These are phyloP conservation scores for Caenorhabditis sp. DNA, from an alignment of 2,888 invertebrate genomes.

Conservation along the genomic window DNA sequence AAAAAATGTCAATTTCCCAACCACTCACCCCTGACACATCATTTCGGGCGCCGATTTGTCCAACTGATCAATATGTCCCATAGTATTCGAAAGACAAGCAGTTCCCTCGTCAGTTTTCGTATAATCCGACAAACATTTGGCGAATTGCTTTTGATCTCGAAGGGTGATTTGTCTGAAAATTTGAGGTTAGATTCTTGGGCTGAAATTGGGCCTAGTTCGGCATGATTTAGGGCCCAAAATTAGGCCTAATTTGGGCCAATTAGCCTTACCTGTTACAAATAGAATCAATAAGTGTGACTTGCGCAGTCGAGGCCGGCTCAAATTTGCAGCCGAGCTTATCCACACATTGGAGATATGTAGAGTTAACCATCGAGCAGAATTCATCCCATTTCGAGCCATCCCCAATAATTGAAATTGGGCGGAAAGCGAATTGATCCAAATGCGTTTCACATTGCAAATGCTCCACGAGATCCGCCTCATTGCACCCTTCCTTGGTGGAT, in stretches of 20 bases:
- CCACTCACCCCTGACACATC: slow-evolving; percentile 56
- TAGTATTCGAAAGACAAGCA: slow-evolving; percentile 52
- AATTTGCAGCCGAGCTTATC: slow-evolving; percentile 54
- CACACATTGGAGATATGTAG: slow-evolving; percentile 61
- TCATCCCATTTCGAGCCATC: slow-evolving; percentile 58
- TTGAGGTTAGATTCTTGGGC: too few relatives aligned
- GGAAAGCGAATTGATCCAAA: slow-evolving; percentile 61
- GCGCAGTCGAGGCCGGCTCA: slow-evolving; percentile 56
- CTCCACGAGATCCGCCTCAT: slow-evolving; percentile 59
- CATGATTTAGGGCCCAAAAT: too few relatives aligned
- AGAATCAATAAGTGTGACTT: slow-evolving; percentile 50
- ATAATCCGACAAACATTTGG: slow-evolving; percentile 48
- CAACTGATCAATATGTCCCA: slow-evolving; percentile 57
- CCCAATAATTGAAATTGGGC: slow-evolving; percentile 63
- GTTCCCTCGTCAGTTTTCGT: slow-evolving; percentile 50
- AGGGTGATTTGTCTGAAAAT: slow-evolving; percentile 39
- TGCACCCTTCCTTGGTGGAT: slow-evolving; percentile 37
- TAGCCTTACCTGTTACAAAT: slow-evolving; percentile 47
- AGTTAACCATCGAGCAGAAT: slow-evolving; percentile 57
- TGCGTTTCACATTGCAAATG: slow-evolving; percentile 62
- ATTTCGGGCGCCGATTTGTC: slow-evolving; percentile 48
- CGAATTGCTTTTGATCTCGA: slow-evolving; percentile 45
- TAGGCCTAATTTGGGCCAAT: too few relatives aligned
- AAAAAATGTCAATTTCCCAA: neutral
- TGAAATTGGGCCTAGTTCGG: too few relatives aligned